Base-by-base conservation (phyloP, 2,113 vertebrate species). In the Pseudonaja textilis region DNA sequence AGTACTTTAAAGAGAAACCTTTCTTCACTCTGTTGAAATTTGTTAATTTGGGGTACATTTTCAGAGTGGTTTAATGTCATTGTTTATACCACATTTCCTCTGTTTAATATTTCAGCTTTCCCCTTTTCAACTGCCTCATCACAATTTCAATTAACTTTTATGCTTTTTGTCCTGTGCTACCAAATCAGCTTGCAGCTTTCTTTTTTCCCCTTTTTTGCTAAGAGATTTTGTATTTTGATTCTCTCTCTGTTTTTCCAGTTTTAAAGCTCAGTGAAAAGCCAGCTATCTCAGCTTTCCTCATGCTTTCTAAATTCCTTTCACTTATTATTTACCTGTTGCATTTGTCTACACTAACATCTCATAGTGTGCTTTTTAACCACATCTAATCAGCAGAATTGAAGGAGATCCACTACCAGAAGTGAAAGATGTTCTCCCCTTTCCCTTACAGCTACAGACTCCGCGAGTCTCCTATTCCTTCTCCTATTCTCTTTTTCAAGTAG, bases 101-200 rank as follows among this genome's bases (percentile, higher is more conserved):
- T 81, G 88, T 93, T 87, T 88, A 87, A 91, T 56, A 57, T 81
- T 85, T 89, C 90, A 39, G 5, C 86, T 91, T 25, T 52, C 87
- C 74, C 91, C 89, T 88, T 74, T 11, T 91, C 29, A 91, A 29
- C 29, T 92, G 57, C 2, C 16, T 52, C 85, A 93, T 55, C 87
- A 93, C 29, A 81, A 25, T 90, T 94, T 95, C 90, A 95, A 81
- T 26, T 93, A 22, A 87, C 92, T 93, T 96, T 93, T 88, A 89
- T 90, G 14, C 89, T 22, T 92, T 91, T 91, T 34, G 12, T 42
- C 91, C 61, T 69, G 88, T 94, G 45, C 8, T 74, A 94, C 45
- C 89, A 61, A 5, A 91, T 91, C 91, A 0, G 3, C 89, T 90
- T 92, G 59, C n/a, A 93, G 88, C 88, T 91, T 54, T 20, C 47